Evolutionary conservation across 2,888 invertebrate species (phyloP).

Genomic region (Hypsopygia costalis): DNA sequence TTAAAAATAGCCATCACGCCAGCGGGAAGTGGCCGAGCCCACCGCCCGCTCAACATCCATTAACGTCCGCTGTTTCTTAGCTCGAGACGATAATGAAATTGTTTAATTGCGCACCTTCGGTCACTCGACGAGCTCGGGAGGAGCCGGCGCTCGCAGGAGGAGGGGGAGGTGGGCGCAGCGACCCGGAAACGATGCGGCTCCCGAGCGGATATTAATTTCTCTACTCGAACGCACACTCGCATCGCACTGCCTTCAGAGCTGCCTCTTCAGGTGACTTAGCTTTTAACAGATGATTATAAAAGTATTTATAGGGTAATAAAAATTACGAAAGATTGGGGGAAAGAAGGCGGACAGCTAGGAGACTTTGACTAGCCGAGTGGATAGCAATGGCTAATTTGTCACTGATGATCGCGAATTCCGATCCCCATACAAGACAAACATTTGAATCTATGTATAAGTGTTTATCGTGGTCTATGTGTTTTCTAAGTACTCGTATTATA

Average conservation of each 20-base stretch:
- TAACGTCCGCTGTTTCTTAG: conserved; percentile 17
- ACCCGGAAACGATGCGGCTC: conserved; percentile 57
- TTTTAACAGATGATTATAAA: not conserved
- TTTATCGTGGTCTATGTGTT: no score
- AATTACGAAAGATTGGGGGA: no score
- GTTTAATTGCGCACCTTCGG: conserved; percentile 50
- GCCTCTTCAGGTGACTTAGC: conserved; percentile 19
- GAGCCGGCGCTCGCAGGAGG: conserved; percentile 1
- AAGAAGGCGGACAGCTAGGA: no score
- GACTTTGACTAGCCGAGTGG: no score
- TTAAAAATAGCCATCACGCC: no score
- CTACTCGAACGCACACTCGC: conserved; percentile 48
- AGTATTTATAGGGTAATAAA: no score
- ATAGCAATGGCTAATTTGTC: no score
- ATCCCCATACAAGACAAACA: no score
- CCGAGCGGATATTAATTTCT: conserved; percentile 58
- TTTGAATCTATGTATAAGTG: no score
- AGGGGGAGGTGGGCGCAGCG: conserved; percentile 31
- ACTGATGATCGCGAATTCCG: no score
- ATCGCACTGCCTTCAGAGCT: conserved; percentile 22
- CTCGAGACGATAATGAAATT: conserved; percentile 43
- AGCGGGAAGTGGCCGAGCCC: no score
- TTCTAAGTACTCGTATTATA: no score
- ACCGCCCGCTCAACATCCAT: not conserved
- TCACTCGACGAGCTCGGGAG: conserved; percentile 8